Base-by-base conservation (phyloP, 2,797 vertebrate genomes). In the Gallinago solitaria region DNA sequence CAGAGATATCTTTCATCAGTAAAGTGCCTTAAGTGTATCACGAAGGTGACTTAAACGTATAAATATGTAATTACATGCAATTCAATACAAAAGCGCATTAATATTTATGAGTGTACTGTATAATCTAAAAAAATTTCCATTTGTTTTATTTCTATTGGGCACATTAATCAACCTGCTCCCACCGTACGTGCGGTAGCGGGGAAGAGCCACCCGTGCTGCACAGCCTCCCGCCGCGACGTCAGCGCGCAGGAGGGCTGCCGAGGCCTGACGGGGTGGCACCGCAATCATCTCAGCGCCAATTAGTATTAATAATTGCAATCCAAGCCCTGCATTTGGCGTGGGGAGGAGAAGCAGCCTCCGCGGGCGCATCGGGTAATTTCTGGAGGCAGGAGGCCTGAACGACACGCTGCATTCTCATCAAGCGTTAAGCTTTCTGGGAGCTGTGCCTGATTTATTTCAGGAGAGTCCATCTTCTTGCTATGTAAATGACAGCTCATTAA, bases 21-120 rank as follows among this genome's bases (percentile, higher is more conserved):
- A 84, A 95, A 95, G 93, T 94, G 94, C 93, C 77, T 90, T 92
- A 91, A 97, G 93, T 96, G 80, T 94, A 97, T 96, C 96, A 90
- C 81, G 78, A 97, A 97, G 96, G 92, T 97, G 87, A 94, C 95
- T 96, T 95, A 94, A 96, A 96, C 92, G 80, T 91, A 97, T 97
- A 97, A 61, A 93, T 96, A 97, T 79, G 96, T 88, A 98, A 97
- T 97, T 97, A 97, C 93, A 94, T 6, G 30, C 89, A 96, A 96
- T 97, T 97, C 96, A 92, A 80, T 95, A 95, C 79, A 91, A 93
- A 96, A 93, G 57, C 37, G 43, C 92, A 95, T 98, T 97, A 97
- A 97, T 98, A 98, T 98, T 97, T 97, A 98, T 97, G 83, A 97
- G 87, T 87, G 61, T 93, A 95, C 83, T 37, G 71, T 95, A 95